Evolutionary conservation across 53 echinoderm and acorn worm species (phyloP).

Genomic region (Henricia sp.): DNA sequence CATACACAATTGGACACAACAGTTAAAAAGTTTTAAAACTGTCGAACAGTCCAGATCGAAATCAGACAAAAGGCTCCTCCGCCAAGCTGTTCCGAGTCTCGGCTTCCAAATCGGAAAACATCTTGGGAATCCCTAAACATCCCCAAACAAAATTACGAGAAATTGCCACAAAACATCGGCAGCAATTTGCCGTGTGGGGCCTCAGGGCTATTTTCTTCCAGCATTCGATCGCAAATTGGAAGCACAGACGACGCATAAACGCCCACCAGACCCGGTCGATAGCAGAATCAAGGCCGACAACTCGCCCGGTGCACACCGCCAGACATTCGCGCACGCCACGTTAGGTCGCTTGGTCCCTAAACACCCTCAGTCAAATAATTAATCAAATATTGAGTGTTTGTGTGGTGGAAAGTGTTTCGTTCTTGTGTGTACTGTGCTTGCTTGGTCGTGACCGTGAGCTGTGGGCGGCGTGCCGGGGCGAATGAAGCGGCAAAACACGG

Average conservation of each 20-base stretch:
- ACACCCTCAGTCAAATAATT: conserved; percentile 40
- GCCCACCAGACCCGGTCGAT: not conserved
- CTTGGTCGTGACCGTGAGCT: no score
- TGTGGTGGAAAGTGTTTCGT: not conserved
- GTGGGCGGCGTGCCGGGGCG: no score
- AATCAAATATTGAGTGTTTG: conserved; percentile 56
- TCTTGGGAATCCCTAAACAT: no score
- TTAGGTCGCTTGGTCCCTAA: not conserved
- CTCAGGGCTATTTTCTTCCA: not conserved
- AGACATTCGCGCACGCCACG: conserved; percentile 16
- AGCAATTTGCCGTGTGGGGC: conserved; percentile 4
- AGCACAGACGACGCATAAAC: conserved; percentile 11
- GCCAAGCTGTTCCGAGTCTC: no score
- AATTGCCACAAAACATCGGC: not conserved
- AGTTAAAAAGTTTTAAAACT: no score
- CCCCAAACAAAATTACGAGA: no score
- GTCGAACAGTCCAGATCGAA: no score
- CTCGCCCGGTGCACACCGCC: conserved; percentile 25
- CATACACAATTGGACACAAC: no score
- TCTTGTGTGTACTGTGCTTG: not conserved
- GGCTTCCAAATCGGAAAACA: no score
- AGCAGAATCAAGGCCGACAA: conserved; percentile 20
- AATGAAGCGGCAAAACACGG: no score
- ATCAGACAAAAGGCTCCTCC: no score
- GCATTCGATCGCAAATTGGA: not conserved